Conservation (phyloP, 30 jellyfish, hydroid and myxozoan species). For the Hydra vulgaris region DNA sequence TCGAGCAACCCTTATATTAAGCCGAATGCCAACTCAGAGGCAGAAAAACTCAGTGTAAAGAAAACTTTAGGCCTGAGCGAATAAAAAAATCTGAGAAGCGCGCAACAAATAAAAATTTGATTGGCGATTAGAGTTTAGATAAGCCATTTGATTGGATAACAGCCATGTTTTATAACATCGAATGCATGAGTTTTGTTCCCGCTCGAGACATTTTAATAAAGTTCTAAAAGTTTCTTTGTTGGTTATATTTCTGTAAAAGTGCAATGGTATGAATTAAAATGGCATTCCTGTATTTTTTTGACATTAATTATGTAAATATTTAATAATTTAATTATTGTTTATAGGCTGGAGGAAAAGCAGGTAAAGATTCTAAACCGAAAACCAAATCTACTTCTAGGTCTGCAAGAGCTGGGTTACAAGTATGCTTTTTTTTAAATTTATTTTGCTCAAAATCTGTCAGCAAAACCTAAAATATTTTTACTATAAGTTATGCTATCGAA, state of each 20-base stretch:
- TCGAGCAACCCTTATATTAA: no score
- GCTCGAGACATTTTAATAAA: not conserved
- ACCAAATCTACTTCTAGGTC: constrained; percentile 95
- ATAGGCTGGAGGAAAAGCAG: constrained; percentile 99
- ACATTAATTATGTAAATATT: no score
- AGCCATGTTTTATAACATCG: not conserved
- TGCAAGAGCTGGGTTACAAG: constrained; percentile 97
- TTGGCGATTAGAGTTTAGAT: not conserved
- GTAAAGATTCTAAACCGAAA: constrained; percentile 93
- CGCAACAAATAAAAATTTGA: not conserved
- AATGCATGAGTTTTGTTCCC: not conserved
- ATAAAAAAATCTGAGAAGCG: not conserved
- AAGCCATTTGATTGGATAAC: not conserved
- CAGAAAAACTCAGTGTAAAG: no score
- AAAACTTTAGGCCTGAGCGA: no score
- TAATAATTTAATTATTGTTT: not conserved
- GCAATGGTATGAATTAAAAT: not conserved
- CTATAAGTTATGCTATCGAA: no score
- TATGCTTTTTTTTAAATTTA: no score
- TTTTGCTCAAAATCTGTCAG: no score
- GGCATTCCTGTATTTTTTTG: no score
- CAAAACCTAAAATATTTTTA: no score
- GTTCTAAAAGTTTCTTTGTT: not conserved
- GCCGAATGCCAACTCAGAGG: no score
- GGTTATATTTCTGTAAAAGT: not conserved